These are phyloP conservation scores for Cyclophora punctaria DNA, from an alignment of 2,888 invertebrate genomes.

Conservation along the genomic window DNA sequence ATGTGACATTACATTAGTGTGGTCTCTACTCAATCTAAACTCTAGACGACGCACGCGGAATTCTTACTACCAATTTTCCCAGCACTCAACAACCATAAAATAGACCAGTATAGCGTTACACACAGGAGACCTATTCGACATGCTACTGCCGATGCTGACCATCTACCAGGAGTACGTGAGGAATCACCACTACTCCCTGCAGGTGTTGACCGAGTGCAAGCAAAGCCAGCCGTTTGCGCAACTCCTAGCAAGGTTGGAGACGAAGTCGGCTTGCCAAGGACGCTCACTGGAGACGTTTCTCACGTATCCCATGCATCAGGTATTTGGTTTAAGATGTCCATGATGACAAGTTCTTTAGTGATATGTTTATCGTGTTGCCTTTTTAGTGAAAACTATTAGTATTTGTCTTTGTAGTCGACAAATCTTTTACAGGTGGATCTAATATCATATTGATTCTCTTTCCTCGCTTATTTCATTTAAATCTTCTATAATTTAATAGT, in stretches of 20 bases:
- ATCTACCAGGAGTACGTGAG: constrained; percentile 96
- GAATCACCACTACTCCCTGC: constrained; percentile 94
- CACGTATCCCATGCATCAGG: constrained; percentile 95
- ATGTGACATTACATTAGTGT: neutral
- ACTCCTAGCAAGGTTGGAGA: constrained; percentile 86
- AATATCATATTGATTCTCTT: too few species aligned
- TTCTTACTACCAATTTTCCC: neutral
- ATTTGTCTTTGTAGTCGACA: too few species aligned
- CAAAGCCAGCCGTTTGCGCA: constrained; percentile 86
- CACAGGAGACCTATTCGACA: constrained; percentile 93
- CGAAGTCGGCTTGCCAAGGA: constrained; percentile 89
- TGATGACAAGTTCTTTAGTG: too few species aligned
- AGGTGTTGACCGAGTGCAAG: constrained; percentile 94
- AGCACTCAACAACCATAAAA: too few species aligned
- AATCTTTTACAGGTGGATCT: too few species aligned
- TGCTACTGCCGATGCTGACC: constrained; percentile 94
- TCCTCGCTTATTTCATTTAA: too few species aligned
- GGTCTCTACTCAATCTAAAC: neutral
- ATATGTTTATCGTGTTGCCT: too few species aligned
- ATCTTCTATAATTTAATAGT: too few species aligned
- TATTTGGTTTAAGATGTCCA: constrained; percentile 4
- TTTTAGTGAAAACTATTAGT: too few species aligned
- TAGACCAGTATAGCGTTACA: constrained; percentile 36
- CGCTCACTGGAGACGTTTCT: constrained; percentile 90
- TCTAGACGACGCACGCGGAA: neutral